phyloP scores from a whole-genome alignment of 2,888 invertebrate species.

The Philaethria dido region DNA sequence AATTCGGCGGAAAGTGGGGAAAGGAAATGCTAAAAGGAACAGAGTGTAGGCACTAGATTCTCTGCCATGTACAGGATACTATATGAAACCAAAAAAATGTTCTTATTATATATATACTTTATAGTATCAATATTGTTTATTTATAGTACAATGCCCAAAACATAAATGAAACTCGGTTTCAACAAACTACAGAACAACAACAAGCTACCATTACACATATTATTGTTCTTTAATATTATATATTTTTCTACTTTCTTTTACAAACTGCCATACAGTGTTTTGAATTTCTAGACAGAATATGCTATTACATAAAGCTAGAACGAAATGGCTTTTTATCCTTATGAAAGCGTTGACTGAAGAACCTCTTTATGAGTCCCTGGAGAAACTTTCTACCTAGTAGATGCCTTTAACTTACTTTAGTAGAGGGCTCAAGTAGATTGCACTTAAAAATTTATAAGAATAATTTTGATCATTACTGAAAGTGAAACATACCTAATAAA shows the following conservation, averaged over 20 bases:
- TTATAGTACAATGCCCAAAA: background rate
- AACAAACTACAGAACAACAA: background rate
- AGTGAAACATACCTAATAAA: background rate
- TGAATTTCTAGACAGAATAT: constrained; percentile 15
- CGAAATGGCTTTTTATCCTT: constrained; percentile 31
- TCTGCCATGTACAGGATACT: no score
- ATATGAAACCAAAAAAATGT: no score
- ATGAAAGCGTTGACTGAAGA: constrained; percentile 30
- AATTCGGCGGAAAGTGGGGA: no score
- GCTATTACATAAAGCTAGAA: background rate
- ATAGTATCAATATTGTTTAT: no score
- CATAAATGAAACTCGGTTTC: background rate
- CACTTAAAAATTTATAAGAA: background rate
- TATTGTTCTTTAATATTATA: background rate
- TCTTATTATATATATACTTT: no score
- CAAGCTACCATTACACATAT: background rate
- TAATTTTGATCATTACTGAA: background rate
- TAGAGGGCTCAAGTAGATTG: background rate
- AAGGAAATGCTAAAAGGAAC: no score
- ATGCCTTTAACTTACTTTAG: constrained; percentile 10
- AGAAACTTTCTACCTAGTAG: background rate
- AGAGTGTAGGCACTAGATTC: no score
- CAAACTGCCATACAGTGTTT: background rate
- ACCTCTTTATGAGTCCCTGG: constrained; percentile 23
- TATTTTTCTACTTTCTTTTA: background rate